Conservation (phyloP, 2,888 invertebrate species). For the Orthonevra nobilis region DNA sequence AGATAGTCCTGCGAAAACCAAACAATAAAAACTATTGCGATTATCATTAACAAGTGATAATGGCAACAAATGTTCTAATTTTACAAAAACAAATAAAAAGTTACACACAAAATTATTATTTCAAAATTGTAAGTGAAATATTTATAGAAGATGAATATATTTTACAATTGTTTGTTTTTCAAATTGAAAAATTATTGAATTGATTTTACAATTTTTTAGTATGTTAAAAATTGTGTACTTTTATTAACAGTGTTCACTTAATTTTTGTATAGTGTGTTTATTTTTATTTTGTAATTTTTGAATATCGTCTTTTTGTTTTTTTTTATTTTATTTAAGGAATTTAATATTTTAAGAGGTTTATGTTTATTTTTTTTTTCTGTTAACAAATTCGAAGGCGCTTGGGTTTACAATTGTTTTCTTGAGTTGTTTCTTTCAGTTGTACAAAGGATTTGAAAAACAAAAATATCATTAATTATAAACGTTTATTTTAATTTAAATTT, state of each 20-base stretch:
- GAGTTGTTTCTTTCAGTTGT: slow-evolving; percentile 7
- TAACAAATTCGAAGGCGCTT: slow-evolving; percentile 67
- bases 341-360: slow-evolving; percentile 7
- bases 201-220: not conserved
- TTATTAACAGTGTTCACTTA: slow-evolving; percentile 52
- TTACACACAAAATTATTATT: not conserved
- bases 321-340: slow-evolving; percentile 27
- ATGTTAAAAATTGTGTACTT: slow-evolving; percentile 30
- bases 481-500: too few species aligned
- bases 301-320: slow-evolving; percentile 37
- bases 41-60: slow-evolving; percentile 53
- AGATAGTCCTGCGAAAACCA: too few species aligned
- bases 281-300: slow-evolving; percentile 25
- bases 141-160: not conserved
- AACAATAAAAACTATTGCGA: too few species aligned
- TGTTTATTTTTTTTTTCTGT: slow-evolving; percentile 8
- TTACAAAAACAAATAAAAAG: slow-evolving; percentile 2
- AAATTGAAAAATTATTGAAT: not conserved
- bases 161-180: not conserved
- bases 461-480: not conserved
- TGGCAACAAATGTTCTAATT: slow-evolving; percentile 24
- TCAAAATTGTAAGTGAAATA: not conserved
- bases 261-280: slow-evolving; percentile 4
- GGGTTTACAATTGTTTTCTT: slow-evolving; percentile 44
- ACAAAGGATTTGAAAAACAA: not conserved